A percentile compares a stretch with the other conserved stretches of the same genome.
Evolutionary conservation across 2,888 invertebrate species (phyloP).

Genomic region (Hyalella azteca): DNA sequence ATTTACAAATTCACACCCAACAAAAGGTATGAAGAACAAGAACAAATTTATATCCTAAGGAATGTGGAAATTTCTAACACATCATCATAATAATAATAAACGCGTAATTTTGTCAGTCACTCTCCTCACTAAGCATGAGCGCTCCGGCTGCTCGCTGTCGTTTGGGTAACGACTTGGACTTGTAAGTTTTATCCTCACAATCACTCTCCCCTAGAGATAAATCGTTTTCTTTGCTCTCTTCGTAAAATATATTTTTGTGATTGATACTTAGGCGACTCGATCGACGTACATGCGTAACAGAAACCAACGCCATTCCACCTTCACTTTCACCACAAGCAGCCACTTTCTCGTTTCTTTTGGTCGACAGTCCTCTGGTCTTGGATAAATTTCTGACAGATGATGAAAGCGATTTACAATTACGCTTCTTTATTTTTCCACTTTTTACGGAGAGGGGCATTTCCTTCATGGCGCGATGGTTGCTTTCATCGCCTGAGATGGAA

Average conservation of each 20-base stretch:
- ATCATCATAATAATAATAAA: too few relatives aligned
- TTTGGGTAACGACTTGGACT: not conserved
- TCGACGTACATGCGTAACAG: not conserved
- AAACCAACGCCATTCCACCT: not conserved
- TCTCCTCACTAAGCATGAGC: conserved; percentile 29
- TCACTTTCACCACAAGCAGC: not conserved
- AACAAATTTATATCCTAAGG: too few relatives aligned
- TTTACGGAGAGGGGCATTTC: not conserved
- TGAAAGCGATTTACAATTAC: not conserved
- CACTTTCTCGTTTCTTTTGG: not conserved
- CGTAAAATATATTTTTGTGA: not conserved
- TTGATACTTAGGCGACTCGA: not conserved
- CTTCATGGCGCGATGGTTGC: not conserved
- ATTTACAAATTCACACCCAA: too few relatives aligned
- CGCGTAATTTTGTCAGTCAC: conserved; percentile 1
- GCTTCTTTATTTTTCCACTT: not conserved
- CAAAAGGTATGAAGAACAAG: too few relatives aligned
- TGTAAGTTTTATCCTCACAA: conserved; percentile 18
- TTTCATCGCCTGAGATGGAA: not conserved
- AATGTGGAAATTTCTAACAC: too few relatives aligned
- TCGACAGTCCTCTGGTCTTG: not conserved
- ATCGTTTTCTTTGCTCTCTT: not conserved
- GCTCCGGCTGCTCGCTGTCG: not conserved
- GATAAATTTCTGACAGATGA: conserved; percentile 9
- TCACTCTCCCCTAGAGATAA: conserved; percentile 9